Evolutionary conservation across 2,888 invertebrate species (phyloP), one percentile per base, ranked within the genome.

Genomic region (Sclerodermus sp.): DNA sequence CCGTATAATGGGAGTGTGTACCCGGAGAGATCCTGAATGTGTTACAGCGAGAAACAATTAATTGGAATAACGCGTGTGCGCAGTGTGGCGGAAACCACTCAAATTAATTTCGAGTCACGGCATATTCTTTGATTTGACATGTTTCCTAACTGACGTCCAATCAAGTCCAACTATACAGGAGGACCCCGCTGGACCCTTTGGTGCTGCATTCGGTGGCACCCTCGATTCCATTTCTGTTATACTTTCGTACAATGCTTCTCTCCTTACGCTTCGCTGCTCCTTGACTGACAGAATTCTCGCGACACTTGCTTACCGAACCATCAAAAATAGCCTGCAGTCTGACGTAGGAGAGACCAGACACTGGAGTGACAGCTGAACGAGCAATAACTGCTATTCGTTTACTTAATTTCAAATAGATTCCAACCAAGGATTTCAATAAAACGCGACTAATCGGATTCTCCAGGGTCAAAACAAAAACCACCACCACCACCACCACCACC

Each of bases 31-130:
- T n/a, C n/a, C n/a, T 5, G 23, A 23, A 23, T 5, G 23, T 5
- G 23, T n/a, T n/a, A n/a, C n/a, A 23, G 23, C 23, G 23, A 8
- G 23, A 23, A 23, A 23, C 67, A 69, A 71, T 70, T 69, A 71
- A 71, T 69, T 66, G 67, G 60, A 38, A 57, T 53, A 53, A 57
- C 42, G 45, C 45, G 45, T 32, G 42, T 36, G 55, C 50, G 62
- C 61, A 62, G 49, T 59, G 57, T 58, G 46, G 66, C 62, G 68
- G 62, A 71, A 72, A 73, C 74, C 74, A 75, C 76, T 76, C 73
- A 74, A 77, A 77, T 77, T 77, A 77, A 77, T 77, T 73, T 74
- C 71, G 69, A 70, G 70, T 75, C 69, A 69, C 58, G 72, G 71
- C 74, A 74, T 75, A 74, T 74, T 75, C 71, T 71, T 70, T 69